Evolutionary conservation across 2,113 vertebrate genomes (phyloP), one percentile per base, ranked within the genome.

Genomic region (Sebastes fasciatus): DNA sequence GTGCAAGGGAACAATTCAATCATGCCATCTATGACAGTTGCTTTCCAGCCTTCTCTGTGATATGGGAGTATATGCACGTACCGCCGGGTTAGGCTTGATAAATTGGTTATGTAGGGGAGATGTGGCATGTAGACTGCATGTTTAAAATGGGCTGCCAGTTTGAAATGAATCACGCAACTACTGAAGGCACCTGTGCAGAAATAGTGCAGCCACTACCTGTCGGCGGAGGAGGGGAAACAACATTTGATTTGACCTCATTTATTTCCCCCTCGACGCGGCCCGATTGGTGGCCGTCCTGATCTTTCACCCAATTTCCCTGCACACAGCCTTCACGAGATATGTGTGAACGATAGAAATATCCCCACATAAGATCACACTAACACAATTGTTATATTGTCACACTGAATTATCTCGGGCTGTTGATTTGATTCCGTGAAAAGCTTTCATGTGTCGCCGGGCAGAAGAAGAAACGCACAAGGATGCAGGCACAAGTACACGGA

Each of bases 1-100:
- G 95, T 93, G 93, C 94, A 92, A 91, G 91, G 93, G 94, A 96
- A 96, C 95, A 95, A 96, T 96, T 96, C 95, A 95, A 95, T 96
- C 95, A 95, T 82, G 86, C 88, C 94, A 95, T 95, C 93, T 94
- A 88, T 95, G 95, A 95, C 93, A 94, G 93, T 93, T 86, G 89
- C 93, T 90, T 88, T 84, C 72, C 87, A 82, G 89, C 87, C 90
- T 89, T 89, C 85, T 79, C 89, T 92, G 93, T 92, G 91, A 94
- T 94, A 89, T 64, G 86, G 90, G 83, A 92, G 89, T 93, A 80
- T 91, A 89, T 84, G 90, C 91, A 85, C 81, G 82, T 89, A 92
- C 82, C 5, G 55, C 84, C 16, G 82, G 91, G 84, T 92, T 92
- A 88, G 88, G 79, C 91, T 90, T 95, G 95, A 95, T 95, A 90